Percentiles rank a stretch among this genome's conserved stretches.
These are phyloP conservation scores for Lagodon rhomboides DNA, from an alignment of 2,797 vertebrate genomes.

Conservation along the genomic window DNA sequence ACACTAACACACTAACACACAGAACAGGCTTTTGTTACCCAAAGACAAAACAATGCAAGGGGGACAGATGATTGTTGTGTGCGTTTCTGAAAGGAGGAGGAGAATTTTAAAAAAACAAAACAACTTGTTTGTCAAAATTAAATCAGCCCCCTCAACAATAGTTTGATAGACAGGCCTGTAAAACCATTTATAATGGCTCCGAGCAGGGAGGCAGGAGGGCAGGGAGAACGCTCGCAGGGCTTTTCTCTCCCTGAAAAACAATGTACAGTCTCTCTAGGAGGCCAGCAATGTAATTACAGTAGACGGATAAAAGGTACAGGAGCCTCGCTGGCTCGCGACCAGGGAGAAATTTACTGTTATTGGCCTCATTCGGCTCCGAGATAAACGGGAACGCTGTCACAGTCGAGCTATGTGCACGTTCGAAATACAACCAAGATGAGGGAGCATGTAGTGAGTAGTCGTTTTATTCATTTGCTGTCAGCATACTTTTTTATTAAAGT, in stretches of 20 bases:
- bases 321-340: conserved; percentile 13
- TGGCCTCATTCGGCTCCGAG: not conserved
- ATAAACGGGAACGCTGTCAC: conserved; percentile 16
- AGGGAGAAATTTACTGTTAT: conserved; percentile 7
- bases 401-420: not conserved
- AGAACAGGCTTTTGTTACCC: conserved; percentile 65
- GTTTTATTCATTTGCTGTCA: not conserved
- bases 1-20: conserved; percentile 18
- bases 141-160: conserved; percentile 65
- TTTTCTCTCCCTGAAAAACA: conserved; percentile 54
- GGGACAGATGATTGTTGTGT: conserved; percentile 43
- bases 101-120: conserved; percentile 41
- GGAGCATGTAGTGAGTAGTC: not conserved
- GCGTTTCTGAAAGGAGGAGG: conserved; percentile 43
- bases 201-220: conserved; percentile 21
- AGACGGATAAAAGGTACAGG: conserved; percentile 38
- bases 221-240: conserved; percentile 20
- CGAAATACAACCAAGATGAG: not conserved
- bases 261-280: conserved; percentile 27
- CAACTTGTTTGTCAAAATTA: conserved; percentile 60
- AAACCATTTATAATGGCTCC: conserved; percentile 44
- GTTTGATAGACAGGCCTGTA: conserved; percentile 63
- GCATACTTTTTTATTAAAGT: not conserved
- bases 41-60: conserved; percentile 64
- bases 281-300: conserved; percentile 62